Conservation (phyloP, 2,113 vertebrate genomes). For the Perognathus longimembris region DNA sequence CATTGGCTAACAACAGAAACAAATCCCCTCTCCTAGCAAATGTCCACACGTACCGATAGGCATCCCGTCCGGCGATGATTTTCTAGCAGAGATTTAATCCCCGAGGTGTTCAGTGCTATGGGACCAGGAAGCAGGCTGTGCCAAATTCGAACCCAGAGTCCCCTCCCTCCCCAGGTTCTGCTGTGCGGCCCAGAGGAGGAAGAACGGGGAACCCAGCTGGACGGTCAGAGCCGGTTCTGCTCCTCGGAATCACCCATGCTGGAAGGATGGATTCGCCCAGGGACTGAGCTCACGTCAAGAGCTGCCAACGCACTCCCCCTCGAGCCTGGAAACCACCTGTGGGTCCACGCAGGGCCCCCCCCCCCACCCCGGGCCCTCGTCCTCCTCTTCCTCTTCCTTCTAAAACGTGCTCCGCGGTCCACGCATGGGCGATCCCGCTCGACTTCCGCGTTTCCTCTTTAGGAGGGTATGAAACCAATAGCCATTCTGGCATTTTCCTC, state of each 20-base stretch:
- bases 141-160: neutral
- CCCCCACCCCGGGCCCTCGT: accelerated
- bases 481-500: slow-evolving; percentile 52
- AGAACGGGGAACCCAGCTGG: neutral
- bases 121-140: neutral
- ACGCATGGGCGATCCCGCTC: neutral
- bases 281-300: slow-evolving; percentile 60
- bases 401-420: neutral
- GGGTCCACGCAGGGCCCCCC: neutral
- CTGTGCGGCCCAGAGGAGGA: neutral
- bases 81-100: neutral
- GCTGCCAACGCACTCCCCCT: slow-evolving; percentile 48
- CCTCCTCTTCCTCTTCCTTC: neutral
- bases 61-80: neutral
- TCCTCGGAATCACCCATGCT: slow-evolving; percentile 48
- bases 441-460: slow-evolving; percentile 20
- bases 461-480: slow-evolving; percentile 34
- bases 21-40: neutral
- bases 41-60: neutral
- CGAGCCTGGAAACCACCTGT: neutral
- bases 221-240: neutral
- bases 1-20: neutral
- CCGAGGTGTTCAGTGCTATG: neutral
- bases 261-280: neutral
- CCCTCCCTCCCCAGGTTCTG: neutral